Conservation (phyloP, 2,888 invertebrate species). For the Xestoiulus laeticollis region DNA sequence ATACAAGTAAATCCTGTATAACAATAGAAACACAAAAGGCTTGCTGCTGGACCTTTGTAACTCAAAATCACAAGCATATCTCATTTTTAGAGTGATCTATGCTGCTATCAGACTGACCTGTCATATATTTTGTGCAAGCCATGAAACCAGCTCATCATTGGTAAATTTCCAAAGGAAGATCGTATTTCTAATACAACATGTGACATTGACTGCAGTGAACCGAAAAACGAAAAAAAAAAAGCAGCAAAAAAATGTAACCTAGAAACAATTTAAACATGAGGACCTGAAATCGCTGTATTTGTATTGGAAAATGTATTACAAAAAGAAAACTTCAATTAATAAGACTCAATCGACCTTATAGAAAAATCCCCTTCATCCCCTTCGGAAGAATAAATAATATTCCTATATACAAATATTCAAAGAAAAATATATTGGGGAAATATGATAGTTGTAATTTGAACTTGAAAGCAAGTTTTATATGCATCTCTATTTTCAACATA, state of each 20-base stretch:
- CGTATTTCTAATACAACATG: not conserved
- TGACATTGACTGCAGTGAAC: slow-evolving; percentile 10
- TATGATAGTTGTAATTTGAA: no score
- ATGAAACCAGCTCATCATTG: slow-evolving; percentile 23
- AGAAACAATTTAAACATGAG: not conserved
- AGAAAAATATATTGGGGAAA: no score
- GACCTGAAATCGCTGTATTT: not conserved
- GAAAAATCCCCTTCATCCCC: not conserved
- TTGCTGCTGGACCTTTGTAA: not conserved
- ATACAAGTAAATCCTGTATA: not conserved
- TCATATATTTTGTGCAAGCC: not conserved
- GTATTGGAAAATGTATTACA: not conserved
- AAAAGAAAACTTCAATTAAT: not conserved
- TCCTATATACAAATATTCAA: no score
- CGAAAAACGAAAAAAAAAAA: not conserved
- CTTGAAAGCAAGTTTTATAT: no score
- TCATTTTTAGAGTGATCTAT: not conserved
- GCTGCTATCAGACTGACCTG: slow-evolving; percentile 9
- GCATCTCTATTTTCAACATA: no score
- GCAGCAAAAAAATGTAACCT: not conserved
- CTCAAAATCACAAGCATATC: not conserved
- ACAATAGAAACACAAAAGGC: not conserved
- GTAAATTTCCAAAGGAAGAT: not conserved
- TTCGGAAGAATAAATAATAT: not conserved
- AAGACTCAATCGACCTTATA: not conserved